These are phyloP conservation scores for Podotricha telesiphe DNA, from an alignment of 2,888 invertebrate species.

Conservation along the genomic window DNA sequence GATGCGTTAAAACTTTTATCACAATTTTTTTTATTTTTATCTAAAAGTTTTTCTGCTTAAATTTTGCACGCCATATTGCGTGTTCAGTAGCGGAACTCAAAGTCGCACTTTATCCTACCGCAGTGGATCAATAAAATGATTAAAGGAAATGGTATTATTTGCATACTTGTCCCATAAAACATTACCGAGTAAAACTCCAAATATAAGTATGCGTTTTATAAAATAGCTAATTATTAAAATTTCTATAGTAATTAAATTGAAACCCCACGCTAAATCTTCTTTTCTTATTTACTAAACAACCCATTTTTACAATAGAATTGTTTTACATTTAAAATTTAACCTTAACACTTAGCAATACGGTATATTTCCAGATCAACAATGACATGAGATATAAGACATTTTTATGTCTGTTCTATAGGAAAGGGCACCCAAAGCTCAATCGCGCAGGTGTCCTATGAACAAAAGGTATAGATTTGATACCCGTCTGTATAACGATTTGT, in stretches of 20 bases:
- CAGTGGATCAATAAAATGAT: too few relatives aligned
- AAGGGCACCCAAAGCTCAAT: slow-evolving; percentile 77
- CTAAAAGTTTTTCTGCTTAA: too few relatives aligned
- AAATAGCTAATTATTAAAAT: slow-evolving; percentile 6
- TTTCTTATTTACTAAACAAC: slow-evolving; percentile 19
- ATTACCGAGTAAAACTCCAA: too few relatives aligned
- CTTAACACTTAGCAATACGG: slow-evolving; percentile 29
- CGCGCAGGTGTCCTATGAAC: slow-evolving; percentile 77
- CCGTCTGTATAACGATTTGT: slow-evolving; percentile 68
- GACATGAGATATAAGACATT: slow-evolving; percentile 49
- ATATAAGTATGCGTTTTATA: too few relatives aligned
- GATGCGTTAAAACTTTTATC: too few relatives aligned
- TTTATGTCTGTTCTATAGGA: slow-evolving; percentile 56
- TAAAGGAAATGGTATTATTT: too few relatives aligned
- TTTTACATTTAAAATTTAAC: neutral
- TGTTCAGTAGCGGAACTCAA: too few relatives aligned
- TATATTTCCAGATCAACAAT: slow-evolving; percentile 35
- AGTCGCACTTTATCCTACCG: too few relatives aligned
- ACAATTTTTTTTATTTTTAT: too few relatives aligned
- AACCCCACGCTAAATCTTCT: slow-evolving; percentile 14
- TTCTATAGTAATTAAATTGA: neutral
- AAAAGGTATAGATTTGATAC: slow-evolving; percentile 75
- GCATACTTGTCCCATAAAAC: too few relatives aligned
- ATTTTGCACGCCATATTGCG: too few relatives aligned
- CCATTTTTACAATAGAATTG: neutral